Evolutionary conservation across 2,797 vertebrate genomes (phyloP).

Genomic region (Heteromormyrus szaboi): DNA sequence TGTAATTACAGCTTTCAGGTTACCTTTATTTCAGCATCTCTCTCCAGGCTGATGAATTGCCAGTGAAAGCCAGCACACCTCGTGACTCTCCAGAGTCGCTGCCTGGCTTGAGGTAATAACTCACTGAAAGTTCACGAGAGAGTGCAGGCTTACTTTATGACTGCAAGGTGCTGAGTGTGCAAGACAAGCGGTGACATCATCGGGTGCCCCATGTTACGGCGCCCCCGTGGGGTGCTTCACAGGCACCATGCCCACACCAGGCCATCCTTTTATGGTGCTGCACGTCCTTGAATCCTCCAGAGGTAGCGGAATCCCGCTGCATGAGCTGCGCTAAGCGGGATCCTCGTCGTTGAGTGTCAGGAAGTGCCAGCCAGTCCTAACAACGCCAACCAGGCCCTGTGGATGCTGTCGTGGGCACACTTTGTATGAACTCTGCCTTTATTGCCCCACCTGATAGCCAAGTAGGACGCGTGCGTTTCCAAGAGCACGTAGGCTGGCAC

Average conservation of each 20-base stretch:
- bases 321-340: background rate
- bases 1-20: background rate
- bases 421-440: background rate
- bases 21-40: background rate
- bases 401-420: background rate
- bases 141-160: background rate
- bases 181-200: conserved; percentile 28
- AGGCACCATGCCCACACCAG: background rate
- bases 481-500: background rate
- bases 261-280: conserved; percentile 26
- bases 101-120: background rate
- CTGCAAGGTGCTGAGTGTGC: background rate
- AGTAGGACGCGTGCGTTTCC: background rate
- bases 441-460: background rate
- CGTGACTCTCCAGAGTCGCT: background rate
- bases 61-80: background rate
- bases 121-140: background rate
- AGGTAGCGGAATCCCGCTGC: conserved; percentile 17
- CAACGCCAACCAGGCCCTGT: background rate
- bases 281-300: conserved; percentile 29
- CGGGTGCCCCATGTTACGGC: conserved; percentile 27
- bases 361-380: background rate
- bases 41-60: background rate
- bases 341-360: conserved; percentile 6
- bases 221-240: background rate